Percentiles rank a stretch among this genome's conserved stretches.
phyloP scores from a whole-genome alignment of 2,113 vertebrate genomes.

The Heterochromis multidens region DNA sequence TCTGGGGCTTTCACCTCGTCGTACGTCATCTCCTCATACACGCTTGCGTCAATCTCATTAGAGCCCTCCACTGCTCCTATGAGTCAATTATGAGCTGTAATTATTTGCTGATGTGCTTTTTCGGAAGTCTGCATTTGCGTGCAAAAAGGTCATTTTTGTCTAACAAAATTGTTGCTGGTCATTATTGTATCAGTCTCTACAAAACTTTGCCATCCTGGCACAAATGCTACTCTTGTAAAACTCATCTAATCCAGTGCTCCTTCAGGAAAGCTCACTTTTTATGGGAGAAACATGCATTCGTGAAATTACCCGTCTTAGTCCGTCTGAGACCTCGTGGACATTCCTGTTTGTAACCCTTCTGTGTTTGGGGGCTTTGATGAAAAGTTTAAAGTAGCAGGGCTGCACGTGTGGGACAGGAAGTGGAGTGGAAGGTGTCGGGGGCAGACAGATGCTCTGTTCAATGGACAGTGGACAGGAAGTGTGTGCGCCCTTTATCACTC shows the following conservation, averaged over 20 bases:
- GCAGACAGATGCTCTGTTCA: conserved; percentile 73
- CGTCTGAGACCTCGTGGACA: background rate
- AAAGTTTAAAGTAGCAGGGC: conserved; percentile 26
- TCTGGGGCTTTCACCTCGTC: background rate
- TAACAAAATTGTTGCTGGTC: background rate
- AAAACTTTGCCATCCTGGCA: background rate
- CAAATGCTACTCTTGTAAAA: background rate
- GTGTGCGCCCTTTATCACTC: conserved; percentile 53
- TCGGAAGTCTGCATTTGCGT: background rate
- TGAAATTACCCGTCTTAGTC: background rate
- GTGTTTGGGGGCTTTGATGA: conserved; percentile 24
- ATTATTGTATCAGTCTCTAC: background rate
- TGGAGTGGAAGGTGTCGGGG: conserved; percentile 52
- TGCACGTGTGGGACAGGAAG: conserved; percentile 70
- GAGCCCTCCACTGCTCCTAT: background rate
- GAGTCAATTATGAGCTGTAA: background rate
- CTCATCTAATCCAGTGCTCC: background rate
- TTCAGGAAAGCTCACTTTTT: background rate
- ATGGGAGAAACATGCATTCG: background rate
- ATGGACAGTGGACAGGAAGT: conserved; percentile 67
- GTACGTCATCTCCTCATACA: background rate
- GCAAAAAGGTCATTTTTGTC: background rate
- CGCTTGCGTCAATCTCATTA: background rate
- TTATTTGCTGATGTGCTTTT: background rate
- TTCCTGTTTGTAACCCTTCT: background rate